Evolutionary conservation across 2,888 invertebrate genomes (phyloP).

Genomic region (Acanthosepion esculentum): DNA sequence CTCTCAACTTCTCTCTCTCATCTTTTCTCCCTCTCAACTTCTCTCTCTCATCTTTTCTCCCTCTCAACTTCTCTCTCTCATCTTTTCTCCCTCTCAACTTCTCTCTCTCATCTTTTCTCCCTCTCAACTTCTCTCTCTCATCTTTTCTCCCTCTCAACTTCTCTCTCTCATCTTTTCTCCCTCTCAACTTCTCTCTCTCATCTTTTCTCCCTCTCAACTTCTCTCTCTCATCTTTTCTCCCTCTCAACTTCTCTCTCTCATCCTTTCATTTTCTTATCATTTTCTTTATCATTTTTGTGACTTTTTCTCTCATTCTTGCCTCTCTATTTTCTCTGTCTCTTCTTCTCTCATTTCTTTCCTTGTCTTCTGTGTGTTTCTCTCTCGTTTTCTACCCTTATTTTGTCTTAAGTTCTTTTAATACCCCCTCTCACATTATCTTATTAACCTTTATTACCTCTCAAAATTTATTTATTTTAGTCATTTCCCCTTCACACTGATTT

Average conservation of each 20-base stretch:
- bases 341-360: neutral
- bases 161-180: neutral
- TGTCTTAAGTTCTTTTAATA: too few relatives aligned
- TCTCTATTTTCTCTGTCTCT: too few relatives aligned
- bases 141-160: neutral
- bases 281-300: neutral
- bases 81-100: neutral
- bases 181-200: neutral
- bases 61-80: too few relatives aligned
- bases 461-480: too few relatives aligned
- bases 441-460: neutral
- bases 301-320: neutral
- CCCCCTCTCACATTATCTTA: too few relatives aligned
- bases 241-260: neutral
- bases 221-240: neutral
- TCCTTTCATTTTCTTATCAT: neutral
- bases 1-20: too few relatives aligned
- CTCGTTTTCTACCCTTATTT: neutral
- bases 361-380: neutral
- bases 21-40: neutral
- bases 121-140: neutral
- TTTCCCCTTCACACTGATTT: too few relatives aligned
- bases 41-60: neutral
- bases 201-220: too few relatives aligned
- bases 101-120: neutral